A percentile compares a stretch with the other conserved stretches of the same genome.
Conservation (phyloP, 2,113 vertebrate genomes). For the Calidris pugnax region DNA sequence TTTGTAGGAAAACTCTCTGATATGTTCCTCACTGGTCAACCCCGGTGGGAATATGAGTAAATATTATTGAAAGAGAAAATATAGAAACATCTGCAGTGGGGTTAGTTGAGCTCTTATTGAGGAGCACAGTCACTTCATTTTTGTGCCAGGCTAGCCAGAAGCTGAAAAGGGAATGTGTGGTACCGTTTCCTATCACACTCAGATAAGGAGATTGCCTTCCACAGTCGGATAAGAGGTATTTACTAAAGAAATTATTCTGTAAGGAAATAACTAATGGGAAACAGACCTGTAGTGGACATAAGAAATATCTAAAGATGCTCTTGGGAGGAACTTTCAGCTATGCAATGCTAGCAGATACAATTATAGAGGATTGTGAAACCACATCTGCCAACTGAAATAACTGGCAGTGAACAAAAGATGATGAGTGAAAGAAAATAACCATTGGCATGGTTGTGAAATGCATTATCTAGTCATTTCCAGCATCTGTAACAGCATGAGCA, state of each 20-base stretch:
- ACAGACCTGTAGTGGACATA: conserved; percentile 51
- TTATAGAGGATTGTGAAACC: conserved; percentile 57
- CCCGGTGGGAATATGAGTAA: not conserved
- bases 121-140: not conserved
- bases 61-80: not conserved
- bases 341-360: conserved; percentile 37
- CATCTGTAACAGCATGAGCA: conserved; percentile 16
- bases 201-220: conserved; percentile 6
- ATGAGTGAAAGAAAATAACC: conserved; percentile 63
- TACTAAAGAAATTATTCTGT: conserved; percentile 50
- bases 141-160: not conserved
- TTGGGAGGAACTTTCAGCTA: conserved; percentile 45
- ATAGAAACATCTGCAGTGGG: not conserved
- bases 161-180: not conserved
- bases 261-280: conserved; percentile 57
- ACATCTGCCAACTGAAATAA: conserved; percentile 66
- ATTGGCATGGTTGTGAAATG: conserved; percentile 57
- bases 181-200: not conserved
- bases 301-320: conserved; percentile 50
- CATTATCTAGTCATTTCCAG: conserved; percentile 48
- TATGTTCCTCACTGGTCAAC: not conserved
- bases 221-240: conserved; percentile 30
- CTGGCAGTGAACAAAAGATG: conserved; percentile 62
- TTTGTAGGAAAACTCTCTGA: not conserved
- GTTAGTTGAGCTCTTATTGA: not conserved